phyloP scores from a whole-genome alignment of 1,140 invertebrate species.

The Drosophila asahinai region DNA sequence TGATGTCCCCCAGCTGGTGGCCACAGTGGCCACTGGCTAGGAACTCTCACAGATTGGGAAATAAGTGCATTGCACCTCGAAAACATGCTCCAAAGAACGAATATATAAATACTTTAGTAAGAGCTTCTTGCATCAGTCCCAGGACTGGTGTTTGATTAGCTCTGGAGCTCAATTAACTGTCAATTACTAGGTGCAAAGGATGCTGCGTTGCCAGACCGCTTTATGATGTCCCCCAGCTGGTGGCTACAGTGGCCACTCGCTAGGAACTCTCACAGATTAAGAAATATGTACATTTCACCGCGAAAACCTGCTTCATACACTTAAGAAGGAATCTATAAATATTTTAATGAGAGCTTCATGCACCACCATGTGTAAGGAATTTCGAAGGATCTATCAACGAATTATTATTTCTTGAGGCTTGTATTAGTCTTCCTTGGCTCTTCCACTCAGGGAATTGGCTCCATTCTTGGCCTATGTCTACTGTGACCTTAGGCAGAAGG shows the following conservation, averaged over 20 bases:
- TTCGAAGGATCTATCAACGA: neutral
- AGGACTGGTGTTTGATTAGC: neutral
- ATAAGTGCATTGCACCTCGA: neutral
- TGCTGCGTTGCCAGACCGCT: neutral
- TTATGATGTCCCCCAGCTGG: neutral
- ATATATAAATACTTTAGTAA: no score
- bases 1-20: neutral
- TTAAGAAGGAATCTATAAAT: no score
- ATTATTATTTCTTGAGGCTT: neutral
- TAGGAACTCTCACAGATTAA: no score
- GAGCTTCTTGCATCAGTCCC: no score
- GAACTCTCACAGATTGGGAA: neutral
- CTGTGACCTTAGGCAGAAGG: no score
- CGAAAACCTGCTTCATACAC: no score
- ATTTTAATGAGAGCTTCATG: no score
- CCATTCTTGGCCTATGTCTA: neutral
- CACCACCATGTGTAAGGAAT: no score
- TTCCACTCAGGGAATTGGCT: no score
- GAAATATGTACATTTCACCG: no score
- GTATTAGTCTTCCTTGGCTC: no score
- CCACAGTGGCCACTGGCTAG: neutral
- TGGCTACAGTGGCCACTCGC: neutral
- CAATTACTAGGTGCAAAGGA: neutral
- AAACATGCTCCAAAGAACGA: neutral
- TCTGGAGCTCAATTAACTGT: neutral